phyloP scores from a whole-genome alignment of 2,113 vertebrate genomes.

The Meriones unguiculatus region DNA sequence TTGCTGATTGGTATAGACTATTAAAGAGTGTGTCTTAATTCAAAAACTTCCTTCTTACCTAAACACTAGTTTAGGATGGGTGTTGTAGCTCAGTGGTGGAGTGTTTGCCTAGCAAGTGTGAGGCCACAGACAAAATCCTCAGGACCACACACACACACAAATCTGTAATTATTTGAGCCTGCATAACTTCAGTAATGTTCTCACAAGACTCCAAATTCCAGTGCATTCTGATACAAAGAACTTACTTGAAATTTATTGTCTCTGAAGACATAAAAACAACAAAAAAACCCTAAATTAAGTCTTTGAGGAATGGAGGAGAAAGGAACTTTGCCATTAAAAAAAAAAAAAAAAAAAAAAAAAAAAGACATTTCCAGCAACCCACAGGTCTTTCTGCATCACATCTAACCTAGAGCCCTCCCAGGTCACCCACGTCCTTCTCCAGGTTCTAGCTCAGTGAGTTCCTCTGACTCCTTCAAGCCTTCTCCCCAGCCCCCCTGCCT shows the following conservation, averaged over 20 bases:
- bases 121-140: too few species aligned
- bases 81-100: background rate
- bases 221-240: background rate
- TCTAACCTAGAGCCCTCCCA: too few species aligned
- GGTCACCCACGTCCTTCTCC: too few species aligned
- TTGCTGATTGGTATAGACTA: background rate
- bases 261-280: background rate
- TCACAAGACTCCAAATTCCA: constrained; percentile 22
- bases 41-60: constrained; percentile 39
- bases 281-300: background rate
- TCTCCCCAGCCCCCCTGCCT: too few species aligned
- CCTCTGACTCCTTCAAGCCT: too few species aligned
- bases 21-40: background rate
- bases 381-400: too few species aligned
- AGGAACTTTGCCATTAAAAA: background rate
- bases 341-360: background rate
- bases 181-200: background rate
- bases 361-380: background rate
- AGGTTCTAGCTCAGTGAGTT: too few species aligned
- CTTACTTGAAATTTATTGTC: constrained; percentile 5
- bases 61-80: background rate
- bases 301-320: background rate
- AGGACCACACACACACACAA: background rate
- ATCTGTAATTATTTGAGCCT: background rate
- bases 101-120: background rate